Conservation (phyloP, 2,113 vertebrate genomes). For the Paracanthobrama guichenoti region DNA sequence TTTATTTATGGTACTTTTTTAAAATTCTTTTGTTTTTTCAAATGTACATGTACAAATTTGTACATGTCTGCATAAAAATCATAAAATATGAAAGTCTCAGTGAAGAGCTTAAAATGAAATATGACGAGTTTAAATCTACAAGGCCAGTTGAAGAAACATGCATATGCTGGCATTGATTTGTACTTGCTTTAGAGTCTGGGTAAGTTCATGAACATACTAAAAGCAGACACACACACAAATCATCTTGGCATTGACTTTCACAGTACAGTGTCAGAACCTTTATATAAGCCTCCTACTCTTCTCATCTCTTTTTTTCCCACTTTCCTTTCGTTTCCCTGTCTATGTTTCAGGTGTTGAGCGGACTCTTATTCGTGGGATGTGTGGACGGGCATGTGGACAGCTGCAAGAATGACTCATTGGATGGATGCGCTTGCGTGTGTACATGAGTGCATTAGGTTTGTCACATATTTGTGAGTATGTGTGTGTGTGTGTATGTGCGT, state of each 20-base stretch:
- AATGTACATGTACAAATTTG: not conserved
- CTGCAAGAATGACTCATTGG: slow-evolving; percentile 63
- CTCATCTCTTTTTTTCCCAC: slow-evolving; percentile 50
- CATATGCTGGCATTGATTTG: slow-evolving; percentile 8
- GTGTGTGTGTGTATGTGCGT: slow-evolving; percentile 28
- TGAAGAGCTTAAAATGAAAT: not conserved
- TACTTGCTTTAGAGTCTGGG: not conserved
- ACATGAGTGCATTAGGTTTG: slow-evolving; percentile 43
- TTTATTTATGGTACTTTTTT: not conserved
- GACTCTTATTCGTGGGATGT: slow-evolving; percentile 70
- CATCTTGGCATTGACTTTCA: slow-evolving; percentile 49
- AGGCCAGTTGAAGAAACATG: not conserved
- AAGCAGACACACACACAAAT: slow-evolving; percentile 24
- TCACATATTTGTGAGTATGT: slow-evolving; percentile 37
- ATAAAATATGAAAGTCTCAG: not conserved
- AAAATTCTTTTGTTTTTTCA: not conserved
- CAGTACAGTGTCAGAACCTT: slow-evolving; percentile 64
- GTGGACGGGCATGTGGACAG: slow-evolving; percentile 72
- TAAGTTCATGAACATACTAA: slow-evolving; percentile 24
- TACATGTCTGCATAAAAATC: not conserved
- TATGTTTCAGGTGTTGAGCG: slow-evolving; percentile 63
- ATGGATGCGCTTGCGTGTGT: slow-evolving; percentile 42
- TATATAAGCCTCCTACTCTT: slow-evolving; percentile 73
- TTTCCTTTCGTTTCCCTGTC: slow-evolving; percentile 37
- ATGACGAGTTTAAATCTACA: not conserved